Conservation (phyloP, 2,888 invertebrate genomes). For the Lasius platythorax region DNA sequence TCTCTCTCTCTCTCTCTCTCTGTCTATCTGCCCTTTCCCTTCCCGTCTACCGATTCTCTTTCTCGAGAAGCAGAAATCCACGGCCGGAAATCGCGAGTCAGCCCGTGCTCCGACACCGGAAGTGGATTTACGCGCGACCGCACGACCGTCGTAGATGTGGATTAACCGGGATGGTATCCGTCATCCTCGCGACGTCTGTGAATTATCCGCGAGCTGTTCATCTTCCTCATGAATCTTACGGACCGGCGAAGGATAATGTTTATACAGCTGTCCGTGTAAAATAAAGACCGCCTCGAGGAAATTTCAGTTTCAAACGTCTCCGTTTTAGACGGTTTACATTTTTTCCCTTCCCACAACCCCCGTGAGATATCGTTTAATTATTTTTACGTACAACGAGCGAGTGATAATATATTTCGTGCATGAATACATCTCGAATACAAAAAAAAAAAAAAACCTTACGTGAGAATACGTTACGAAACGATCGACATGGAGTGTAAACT, state of each 20-base stretch:
- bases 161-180: constrained; percentile 14
- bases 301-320: background rate
- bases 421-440: background rate
- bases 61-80: background rate
- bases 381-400: background rate
- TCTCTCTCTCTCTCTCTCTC: background rate
- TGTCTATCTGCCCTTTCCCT: background rate
- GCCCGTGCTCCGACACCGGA: constrained; percentile 18
- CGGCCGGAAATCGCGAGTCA: constrained; percentile 14
- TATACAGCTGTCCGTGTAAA: background rate
- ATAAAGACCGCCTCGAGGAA: background rate
- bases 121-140: constrained; percentile 26
- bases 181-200: background rate
- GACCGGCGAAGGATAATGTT: background rate
- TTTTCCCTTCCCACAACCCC: background rate
- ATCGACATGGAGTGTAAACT: background rate
- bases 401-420: background rate
- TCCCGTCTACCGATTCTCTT: background rate
- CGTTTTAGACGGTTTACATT: background rate
- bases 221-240: background rate
- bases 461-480: background rate
- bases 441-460: background rate
- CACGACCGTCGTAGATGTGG: background rate
- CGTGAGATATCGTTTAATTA: background rate
- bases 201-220: background rate